phyloP scores from a whole-genome alignment of 1,140 invertebrate genomes.

The Babylonia areolata region DNA sequence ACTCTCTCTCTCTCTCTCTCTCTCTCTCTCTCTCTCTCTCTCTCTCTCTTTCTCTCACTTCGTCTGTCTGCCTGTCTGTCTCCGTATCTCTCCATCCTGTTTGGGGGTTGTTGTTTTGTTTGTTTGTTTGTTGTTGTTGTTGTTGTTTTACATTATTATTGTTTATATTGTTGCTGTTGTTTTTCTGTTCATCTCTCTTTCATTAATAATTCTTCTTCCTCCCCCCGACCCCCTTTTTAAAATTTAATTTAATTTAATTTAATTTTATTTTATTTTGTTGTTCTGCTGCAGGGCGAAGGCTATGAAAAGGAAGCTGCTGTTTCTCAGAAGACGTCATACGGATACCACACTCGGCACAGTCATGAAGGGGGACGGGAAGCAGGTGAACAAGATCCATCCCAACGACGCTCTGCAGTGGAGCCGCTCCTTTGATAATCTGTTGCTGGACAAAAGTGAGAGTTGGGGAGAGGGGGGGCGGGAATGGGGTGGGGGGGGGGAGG shows the following conservation, averaged over 20 bases:
- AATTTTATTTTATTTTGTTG: neutral
- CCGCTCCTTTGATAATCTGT: conserved; percentile 77
- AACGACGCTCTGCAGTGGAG: conserved; percentile 78
- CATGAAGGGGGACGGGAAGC: conserved; percentile 46
- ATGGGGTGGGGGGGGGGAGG: neutral
- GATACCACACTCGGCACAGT: conserved; percentile 71
- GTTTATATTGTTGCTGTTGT: no score
- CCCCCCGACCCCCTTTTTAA: no score
- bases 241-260: neutral
- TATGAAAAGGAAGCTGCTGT: conserved; percentile 76
- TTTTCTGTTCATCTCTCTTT: no score
- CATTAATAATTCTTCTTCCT: no score
- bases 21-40: no score
- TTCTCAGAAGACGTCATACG: conserved; percentile 76
- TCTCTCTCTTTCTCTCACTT: no score
- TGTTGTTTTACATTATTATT: no score
- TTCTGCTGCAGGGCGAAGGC: conserved; percentile 73
- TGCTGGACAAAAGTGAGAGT: conserved; percentile 77
- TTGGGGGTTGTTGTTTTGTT: no score
- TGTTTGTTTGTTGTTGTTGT: no score
- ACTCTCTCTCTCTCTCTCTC: no score
- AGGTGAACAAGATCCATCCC: conserved; percentile 73
- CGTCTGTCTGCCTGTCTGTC: no score
- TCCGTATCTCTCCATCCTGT: no score
- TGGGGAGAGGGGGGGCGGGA: neutral